These are phyloP conservation scores for Nomia melanderi DNA, from an alignment of 1,140 invertebrate genomes.

Conservation along the genomic window DNA sequence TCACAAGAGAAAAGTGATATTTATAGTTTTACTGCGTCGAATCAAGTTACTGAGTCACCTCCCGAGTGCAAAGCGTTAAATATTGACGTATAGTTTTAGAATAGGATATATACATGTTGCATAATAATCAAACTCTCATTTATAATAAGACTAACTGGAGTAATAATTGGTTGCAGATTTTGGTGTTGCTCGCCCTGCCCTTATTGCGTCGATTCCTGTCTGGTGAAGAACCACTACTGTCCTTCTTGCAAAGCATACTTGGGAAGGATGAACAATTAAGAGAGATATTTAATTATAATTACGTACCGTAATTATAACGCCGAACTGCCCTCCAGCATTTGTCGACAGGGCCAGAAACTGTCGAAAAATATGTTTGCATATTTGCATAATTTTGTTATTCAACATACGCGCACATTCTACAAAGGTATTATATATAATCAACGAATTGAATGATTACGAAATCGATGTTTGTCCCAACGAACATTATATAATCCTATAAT, in stretches of 20 bases:
- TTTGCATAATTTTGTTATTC: neutral
- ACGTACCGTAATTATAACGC: neutral
- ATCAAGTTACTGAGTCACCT: too few species aligned
- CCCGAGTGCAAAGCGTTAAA: too few species aligned
- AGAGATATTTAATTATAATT: constrained; percentile 61
- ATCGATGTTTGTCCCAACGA: too few species aligned
- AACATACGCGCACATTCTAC: neutral
- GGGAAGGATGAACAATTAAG: constrained; percentile 81
- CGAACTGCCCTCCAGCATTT: neutral
- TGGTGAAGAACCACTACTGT: constrained; percentile 85
- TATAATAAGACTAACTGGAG: neutral
- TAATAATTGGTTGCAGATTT: constrained; percentile 78
- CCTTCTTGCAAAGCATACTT: constrained; percentile 84
- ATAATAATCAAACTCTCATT: neutral
- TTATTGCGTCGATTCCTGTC: constrained; percentile 85
- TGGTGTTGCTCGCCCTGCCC: constrained; percentile 85
- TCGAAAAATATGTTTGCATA: neutral
- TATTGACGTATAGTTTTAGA: neutral
- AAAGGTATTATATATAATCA: neutral
- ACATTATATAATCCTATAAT: too few species aligned
- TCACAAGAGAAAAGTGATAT: too few species aligned
- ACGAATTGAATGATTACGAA: too few species aligned
- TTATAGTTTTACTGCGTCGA: too few species aligned
- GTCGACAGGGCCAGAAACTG: neutral
- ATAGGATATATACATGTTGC: neutral